phyloP scores from a whole-genome alignment of 1,140 invertebrate genomes.

The Bacillus rossius region DNA sequence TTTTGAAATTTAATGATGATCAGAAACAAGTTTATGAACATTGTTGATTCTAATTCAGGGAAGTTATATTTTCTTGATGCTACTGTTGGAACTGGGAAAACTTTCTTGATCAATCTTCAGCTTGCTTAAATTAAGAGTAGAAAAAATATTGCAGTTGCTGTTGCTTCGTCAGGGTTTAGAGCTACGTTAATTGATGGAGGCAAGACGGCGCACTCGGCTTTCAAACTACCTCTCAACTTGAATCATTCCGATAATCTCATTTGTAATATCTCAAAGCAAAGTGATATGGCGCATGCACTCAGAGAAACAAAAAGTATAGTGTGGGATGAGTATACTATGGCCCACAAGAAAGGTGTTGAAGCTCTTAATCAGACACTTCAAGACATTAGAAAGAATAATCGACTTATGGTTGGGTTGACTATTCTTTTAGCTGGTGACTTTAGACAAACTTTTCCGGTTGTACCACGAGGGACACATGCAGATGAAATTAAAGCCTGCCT shows the following conservation, averaged over 20 bases:
- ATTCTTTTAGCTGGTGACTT: slow-evolving; percentile 38
- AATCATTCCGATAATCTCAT: slow-evolving; percentile 1
- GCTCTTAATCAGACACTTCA: no score
- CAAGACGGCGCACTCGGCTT: slow-evolving; percentile 45
- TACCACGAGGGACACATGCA: slow-evolving; percentile 34
- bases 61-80: no score
- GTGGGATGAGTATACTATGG: slow-evolving; percentile 30
- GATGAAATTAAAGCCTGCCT: slow-evolving; percentile 36
- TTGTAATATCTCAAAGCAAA: slow-evolving; percentile 29
- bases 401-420: neutral
- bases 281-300: slow-evolving; percentile 21
- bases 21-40: neutral
- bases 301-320: slow-evolving; percentile 26
- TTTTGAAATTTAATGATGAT: neutral
- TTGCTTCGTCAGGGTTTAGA: slow-evolving; percentile 50
- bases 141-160: slow-evolving; percentile 34
- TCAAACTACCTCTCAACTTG: slow-evolving; percentile 42
- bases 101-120: no score
- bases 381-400: no score
- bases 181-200: slow-evolving; percentile 46
- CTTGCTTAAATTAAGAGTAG: neutral
- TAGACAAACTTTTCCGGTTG: slow-evolving; percentile 44
- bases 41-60: no score
- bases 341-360: slow-evolving; percentile 13
- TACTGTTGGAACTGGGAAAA: no score